These are phyloP conservation scores for Tenthredo amoena DNA, from an alignment of 2,888 invertebrate genomes.

Conservation along the genomic window DNA sequence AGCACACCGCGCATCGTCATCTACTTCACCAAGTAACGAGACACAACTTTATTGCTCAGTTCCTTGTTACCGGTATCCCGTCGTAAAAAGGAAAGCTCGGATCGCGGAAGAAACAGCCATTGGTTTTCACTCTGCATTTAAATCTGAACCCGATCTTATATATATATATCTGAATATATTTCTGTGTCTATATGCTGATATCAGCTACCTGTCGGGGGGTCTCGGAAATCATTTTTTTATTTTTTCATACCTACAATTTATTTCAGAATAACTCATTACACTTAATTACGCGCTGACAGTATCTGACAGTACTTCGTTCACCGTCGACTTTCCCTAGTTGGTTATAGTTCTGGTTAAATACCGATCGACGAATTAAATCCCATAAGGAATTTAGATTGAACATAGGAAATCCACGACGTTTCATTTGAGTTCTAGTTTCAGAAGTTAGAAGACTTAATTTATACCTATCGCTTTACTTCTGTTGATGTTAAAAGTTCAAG, in stretches of 20 bases:
- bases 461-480: slow-evolving; percentile 1
- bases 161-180: neutral
- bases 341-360: neutral
- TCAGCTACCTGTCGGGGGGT: neutral
- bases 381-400: slow-evolving; percentile 4
- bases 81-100: slow-evolving; percentile 50
- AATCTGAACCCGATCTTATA: slow-evolving; percentile 9
- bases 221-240: neutral
- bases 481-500: slow-evolving; percentile 8
- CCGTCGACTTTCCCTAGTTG: neutral
- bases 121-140: slow-evolving; percentile 46
- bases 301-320: neutral
- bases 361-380: slow-evolving; percentile 16
- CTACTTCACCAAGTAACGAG: slow-evolving; percentile 55
- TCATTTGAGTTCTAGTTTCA: too few species aligned
- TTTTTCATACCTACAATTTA: neutral
- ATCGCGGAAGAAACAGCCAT: slow-evolving; percentile 45
- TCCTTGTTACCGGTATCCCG: slow-evolving; percentile 53
- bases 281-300: slow-evolving; percentile 25
- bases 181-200: neutral
- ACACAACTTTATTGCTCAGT: slow-evolving; percentile 57
- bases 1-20: slow-evolving; percentile 52
- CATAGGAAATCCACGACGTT: neutral
- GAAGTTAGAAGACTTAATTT: neutral
- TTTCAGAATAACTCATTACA: slow-evolving; percentile 7